Evolutionary conservation across 2,888 invertebrate species (phyloP).

Genomic region (Amphipoea lucens): DNA sequence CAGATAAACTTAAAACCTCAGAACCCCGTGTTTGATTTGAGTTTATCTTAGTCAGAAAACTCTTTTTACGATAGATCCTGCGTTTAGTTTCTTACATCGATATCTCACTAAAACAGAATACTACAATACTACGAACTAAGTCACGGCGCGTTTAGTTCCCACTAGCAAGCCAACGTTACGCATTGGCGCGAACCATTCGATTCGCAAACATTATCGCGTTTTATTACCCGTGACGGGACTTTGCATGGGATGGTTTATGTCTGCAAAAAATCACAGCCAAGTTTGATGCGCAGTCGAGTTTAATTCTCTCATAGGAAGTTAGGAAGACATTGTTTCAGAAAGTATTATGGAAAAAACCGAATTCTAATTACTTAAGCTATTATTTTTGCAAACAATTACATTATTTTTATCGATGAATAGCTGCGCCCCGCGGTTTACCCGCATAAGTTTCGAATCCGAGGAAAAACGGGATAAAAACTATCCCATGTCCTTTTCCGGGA

Average conservation of each 20-base stretch:
- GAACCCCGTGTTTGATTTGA: background rate
- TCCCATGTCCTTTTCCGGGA: no score
- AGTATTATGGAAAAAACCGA: background rate
- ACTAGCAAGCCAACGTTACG: slow-evolving; percentile 23
- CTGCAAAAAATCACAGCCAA: slow-evolving; percentile 30
- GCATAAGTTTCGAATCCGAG: no score
- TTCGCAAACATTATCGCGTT: slow-evolving; percentile 56
- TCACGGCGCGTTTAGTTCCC: slow-evolving; percentile 11
- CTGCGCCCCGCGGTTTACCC: no score
- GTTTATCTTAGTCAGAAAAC: background rate
- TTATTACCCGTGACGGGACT: slow-evolving; percentile 59
- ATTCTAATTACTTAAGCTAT: no score
- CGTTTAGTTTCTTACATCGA: background rate
- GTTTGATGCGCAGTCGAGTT: slow-evolving; percentile 1
- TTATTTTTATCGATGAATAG: slow-evolving; percentile 7
- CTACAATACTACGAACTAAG: slow-evolving; percentile 16
- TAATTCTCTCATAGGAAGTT: background rate
- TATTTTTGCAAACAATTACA: background rate
- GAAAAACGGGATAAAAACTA: no score
- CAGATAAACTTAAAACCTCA: background rate
- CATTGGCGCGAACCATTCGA: slow-evolving; percentile 50
- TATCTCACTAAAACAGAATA: background rate
- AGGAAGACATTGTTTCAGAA: background rate
- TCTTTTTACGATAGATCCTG: background rate
- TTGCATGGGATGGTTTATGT: slow-evolving; percentile 20